Conservation (phyloP, 2,888 invertebrate species). For the Herminia tarsipennalis region DNA sequence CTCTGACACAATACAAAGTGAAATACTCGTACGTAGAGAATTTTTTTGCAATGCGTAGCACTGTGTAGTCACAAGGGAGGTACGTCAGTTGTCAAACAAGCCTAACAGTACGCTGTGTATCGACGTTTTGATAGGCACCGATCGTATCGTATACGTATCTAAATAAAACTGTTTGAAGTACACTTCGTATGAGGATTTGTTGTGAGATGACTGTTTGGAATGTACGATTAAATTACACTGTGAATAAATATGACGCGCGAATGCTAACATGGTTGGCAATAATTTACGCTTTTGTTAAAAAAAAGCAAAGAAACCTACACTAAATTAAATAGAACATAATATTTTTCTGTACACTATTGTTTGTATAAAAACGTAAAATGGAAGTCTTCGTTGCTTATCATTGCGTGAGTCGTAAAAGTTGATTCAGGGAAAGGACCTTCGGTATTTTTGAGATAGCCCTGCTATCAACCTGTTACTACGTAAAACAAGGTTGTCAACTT, state of each 20-base stretch:
- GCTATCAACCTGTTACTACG: background rate
- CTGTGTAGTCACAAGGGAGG: conserved; percentile 30
- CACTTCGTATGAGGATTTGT: conserved; percentile 30
- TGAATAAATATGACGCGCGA: conserved; percentile 20
- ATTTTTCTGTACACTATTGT: background rate
- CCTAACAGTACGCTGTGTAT: conserved; percentile 20
- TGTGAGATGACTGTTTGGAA: conserved; percentile 19
- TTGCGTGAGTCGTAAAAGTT: conserved; percentile 6
- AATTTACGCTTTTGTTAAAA: background rate
- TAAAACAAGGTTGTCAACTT: background rate
- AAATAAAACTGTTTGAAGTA: conserved; percentile 45
- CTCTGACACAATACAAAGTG: conserved; percentile 32
- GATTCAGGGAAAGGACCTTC: conserved; percentile 1
- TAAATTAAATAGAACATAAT: conserved; percentile 1
- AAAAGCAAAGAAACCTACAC: background rate
- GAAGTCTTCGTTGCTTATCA: background rate
- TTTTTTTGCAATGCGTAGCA: conserved; percentile 32
- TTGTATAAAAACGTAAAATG: background rate
- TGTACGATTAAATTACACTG: conserved; percentile 30
- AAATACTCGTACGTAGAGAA: conserved; percentile 27
- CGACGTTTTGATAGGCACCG: conserved; percentile 35
- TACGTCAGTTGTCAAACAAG: conserved; percentile 41
- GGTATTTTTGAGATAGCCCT: background rate
- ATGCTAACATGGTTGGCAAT: conserved; percentile 12
- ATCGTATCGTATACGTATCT: conserved; percentile 37